Evolutionary conservation across 2,888 invertebrate species (phyloP), one percentile per base, ranked within the genome.

Genomic region (Chrysodeixis includens): DNA sequence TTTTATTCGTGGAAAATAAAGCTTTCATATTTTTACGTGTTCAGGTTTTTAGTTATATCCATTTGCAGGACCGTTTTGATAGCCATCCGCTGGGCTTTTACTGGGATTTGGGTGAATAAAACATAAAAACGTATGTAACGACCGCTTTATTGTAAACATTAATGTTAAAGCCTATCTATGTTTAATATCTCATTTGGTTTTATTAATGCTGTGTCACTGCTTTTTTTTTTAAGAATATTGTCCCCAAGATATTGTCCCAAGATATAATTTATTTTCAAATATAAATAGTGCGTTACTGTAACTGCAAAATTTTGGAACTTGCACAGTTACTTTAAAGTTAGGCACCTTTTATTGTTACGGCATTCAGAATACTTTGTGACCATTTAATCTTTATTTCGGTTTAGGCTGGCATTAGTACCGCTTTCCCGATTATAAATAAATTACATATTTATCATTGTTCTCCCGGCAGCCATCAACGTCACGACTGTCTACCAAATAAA

Each of bases 401-500:
- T n/a, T 14, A 40, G 6, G 3, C n/a, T 1, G 40, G 40, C n/a
- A 40, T 40, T n/a, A 40, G 20, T 40, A 30, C 18, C 10, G 14
- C 26, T 35, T 44, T 52, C 46, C 22, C 46, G 51, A 57, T 54
- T 51, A 30, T 66, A 64, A 30, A 60, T 40, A 65, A 68, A 74
- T 74, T 72, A 70, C 59, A 68, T 79, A 79, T 79, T 79, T 77
- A 72, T 80, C 74, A 71, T 78, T 79, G 74, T 78, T 70, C 63
- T 54, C 55, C 63, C 69, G 54, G 58, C 69, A 70, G 74, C 77
- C 74, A 73, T 80, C 81, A 79, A 77, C 66, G 76, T 79, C 80
- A 62, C n/a, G 49, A 14, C 61, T 73, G 81, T 77, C 81, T 69
- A 62, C 56, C 64, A 80, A 80, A 82, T 82, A 79, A 82, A 82